Evolutionary conservation across 1,140 invertebrate species (phyloP), one percentile per base, ranked within the genome.

Genomic region (Zaprionus ornatus): DNA sequence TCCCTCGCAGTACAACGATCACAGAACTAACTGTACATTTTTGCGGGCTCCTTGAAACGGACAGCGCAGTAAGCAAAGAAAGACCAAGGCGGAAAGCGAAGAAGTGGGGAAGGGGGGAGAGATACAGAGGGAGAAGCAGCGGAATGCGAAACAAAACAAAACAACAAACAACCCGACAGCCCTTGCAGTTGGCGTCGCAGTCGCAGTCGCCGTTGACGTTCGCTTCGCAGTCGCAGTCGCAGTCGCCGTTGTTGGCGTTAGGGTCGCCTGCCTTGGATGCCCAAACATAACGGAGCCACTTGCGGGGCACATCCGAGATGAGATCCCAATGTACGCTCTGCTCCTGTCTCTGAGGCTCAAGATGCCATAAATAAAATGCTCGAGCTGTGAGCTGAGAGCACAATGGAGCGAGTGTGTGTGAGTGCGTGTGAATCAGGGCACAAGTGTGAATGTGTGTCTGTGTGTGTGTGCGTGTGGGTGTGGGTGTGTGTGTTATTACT

Each of bases 331-430:
- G 52, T 35, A 17, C 19, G 21, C 56, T 15, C 67, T 35, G 48
- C 27, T n/a, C 40, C 27, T 64, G 66, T 71, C 35, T 55, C 52
- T 21, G 15, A 27, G 40, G 50, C 60, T 68, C 59, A 71, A 79
- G 64, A 72, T 72, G 67, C 62, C 63, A 87, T 73, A 87, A 88
- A 88, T 83, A 83, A 83, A 78, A 69, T 35, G 59, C 71, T 73
- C 65, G 76, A 73, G 68, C 62, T 61, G 55, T 15, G 40, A 42
- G 40, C 40, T 17, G n/a, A 45, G n/a, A n/a, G 40, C 40, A 45
- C 40, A 45, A 45, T 15, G 25, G 1, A 63, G 17, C 15, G 19
- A 29, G 50, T 50, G 29, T 55, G 50, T 40, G 50, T 48, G 7
- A 17, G n/a, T 45, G 35, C 15, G 37, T 50, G 17, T 19, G 25